A percentile compares a stretch with the other conserved stretches of the same genome.
phyloP scores from a whole-genome alignment of 2,113 vertebrate genomes.

The Xiphorhynchus elegans region DNA sequence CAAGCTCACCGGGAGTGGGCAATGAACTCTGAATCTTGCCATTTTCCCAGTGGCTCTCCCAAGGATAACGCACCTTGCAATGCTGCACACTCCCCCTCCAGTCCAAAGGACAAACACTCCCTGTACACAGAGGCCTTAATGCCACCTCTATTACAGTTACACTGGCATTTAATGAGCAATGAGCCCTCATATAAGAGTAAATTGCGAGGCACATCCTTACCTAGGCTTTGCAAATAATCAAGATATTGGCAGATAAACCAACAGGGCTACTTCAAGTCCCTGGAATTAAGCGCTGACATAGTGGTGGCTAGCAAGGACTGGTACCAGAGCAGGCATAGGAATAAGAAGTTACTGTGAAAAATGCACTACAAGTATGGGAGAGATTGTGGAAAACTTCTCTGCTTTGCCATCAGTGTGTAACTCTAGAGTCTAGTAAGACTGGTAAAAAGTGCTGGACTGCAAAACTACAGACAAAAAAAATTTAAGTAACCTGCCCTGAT shows the following conservation, averaged over 20 bases:
- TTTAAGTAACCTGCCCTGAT: background rate
- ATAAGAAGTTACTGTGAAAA: background rate
- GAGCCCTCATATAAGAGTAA: background rate
- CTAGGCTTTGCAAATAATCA: background rate
- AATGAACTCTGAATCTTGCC: background rate
- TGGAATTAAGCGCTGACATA: background rate
- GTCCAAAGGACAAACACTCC: slow-evolving; percentile 20
- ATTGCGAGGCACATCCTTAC: background rate
- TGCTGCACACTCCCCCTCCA: background rate
- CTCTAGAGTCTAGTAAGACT: background rate
- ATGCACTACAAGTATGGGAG: background rate
- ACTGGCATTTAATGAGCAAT: background rate
- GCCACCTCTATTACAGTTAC: background rate
- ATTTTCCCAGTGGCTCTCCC: background rate
- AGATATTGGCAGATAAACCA: background rate
- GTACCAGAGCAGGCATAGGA: background rate
- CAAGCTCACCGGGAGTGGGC: background rate
- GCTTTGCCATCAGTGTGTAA: background rate
- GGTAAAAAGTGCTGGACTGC: background rate
- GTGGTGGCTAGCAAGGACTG: background rate
- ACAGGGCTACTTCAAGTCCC: background rate
- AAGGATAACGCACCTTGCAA: background rate
- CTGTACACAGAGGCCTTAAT: background rate
- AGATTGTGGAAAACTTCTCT: background rate
- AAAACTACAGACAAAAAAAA: background rate